A percentile compares a stretch with the other conserved stretches of the same genome.
These are phyloP conservation scores for Phenacoccus solenopsis DNA, from an alignment of 1,140 invertebrate species.

Conservation along the genomic window DNA sequence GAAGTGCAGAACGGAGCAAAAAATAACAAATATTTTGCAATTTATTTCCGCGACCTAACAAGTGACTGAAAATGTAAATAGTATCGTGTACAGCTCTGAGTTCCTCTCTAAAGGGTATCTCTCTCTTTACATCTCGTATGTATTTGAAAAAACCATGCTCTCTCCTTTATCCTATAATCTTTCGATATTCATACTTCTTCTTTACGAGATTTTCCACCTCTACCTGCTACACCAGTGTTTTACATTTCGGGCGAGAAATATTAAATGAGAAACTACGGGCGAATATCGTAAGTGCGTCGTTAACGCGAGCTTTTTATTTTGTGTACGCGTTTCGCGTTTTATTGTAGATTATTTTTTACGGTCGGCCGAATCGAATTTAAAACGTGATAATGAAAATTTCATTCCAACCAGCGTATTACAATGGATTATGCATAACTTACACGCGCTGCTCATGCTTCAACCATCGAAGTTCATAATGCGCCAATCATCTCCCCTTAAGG, in stretches of 20 bases:
- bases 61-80: slow-evolving; percentile 3
- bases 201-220: not conserved
- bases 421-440: no score
- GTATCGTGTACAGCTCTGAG: not conserved
- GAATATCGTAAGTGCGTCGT: not conserved
- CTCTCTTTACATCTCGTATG: not conserved
- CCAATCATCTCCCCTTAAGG: no score
- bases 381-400: no score
- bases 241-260: not conserved
- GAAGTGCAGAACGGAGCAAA: not conserved
- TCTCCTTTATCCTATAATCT: not conserved
- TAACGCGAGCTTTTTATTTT: not conserved
- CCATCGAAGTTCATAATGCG: no score
- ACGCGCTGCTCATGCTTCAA: no score
- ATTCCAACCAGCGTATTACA: no score
- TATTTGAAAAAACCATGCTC: not conserved
- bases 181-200: not conserved
- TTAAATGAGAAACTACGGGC: not conserved
- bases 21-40: not conserved
- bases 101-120: not conserved
- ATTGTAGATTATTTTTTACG: no score
- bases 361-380: no score
- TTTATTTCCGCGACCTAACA: not conserved
- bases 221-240: no score
- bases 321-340: not conserved